These are phyloP conservation scores for Philypnodon macrostomus DNA, from an alignment of 2,797 vertebrate genomes.

Conservation along the genomic window DNA sequence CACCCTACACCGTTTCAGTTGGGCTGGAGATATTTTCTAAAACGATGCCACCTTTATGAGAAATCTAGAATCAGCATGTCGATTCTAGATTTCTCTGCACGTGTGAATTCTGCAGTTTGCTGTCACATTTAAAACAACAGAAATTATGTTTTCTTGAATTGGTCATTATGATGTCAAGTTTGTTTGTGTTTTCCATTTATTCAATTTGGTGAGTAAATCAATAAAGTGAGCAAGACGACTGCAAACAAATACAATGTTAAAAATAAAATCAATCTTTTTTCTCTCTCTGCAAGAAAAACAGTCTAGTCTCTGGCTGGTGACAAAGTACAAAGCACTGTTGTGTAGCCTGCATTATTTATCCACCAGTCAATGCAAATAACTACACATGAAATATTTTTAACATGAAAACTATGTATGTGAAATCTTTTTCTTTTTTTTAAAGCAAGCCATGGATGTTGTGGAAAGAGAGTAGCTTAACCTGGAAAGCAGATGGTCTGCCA, in stretches of 20 bases:
- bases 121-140: too few species aligned
- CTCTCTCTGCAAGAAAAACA: conserved; percentile 52
- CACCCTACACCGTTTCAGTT: too few species aligned
- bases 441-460: conserved; percentile 25
- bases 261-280: conserved; percentile 54
- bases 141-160: too few species aligned
- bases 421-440: conserved; percentile 13
- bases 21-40: too few species aligned
- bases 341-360: conserved; percentile 64
- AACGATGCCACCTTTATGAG: too few species aligned
- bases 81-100: too few species aligned
- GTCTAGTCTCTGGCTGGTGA: conserved; percentile 52
- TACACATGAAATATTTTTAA: conserved; percentile 61
- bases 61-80: too few species aligned
- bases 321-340: conserved; percentile 69
- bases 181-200: too few species aligned
- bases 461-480: conserved; percentile 35
- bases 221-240: conserved; percentile 28
- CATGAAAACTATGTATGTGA: background rate
- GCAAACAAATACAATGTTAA: conserved; percentile 56
- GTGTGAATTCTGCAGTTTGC: too few species aligned
- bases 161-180: too few species aligned
- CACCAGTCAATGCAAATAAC: conserved; percentile 51
- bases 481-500: conserved; percentile 37
- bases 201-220: conserved; percentile 24